These are phyloP conservation scores for Atrina japonica DNA, from an alignment of 2,888 invertebrate genomes.

Conservation along the genomic window DNA sequence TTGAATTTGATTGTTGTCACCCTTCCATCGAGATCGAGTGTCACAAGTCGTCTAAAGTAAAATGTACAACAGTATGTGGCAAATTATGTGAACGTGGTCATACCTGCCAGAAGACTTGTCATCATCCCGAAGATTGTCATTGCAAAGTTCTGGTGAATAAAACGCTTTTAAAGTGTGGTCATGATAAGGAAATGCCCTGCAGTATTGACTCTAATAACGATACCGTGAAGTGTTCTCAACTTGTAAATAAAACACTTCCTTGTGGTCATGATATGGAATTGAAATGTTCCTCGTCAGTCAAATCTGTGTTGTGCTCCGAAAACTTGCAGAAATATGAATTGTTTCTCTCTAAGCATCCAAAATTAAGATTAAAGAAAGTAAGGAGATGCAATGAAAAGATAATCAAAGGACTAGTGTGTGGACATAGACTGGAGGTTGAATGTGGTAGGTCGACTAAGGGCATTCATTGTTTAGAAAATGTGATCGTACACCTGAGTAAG, in stretches of 20 bases:
- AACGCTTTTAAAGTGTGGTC: conserved; percentile 60
- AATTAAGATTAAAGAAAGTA: too few relatives aligned
- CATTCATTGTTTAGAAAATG: conserved; percentile 13
- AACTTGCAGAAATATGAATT: neutral
- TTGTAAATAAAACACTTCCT: conserved; percentile 8
- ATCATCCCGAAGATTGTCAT: conserved; percentile 7
- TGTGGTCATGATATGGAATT: conserved; percentile 5
- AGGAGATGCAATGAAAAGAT: conserved; percentile 5
- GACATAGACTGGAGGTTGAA: conserved; percentile 3
- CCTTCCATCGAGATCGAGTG: neutral
- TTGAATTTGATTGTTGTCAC: conserved; percentile 9
- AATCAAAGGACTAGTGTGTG: conserved; percentile 9
- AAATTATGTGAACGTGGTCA: conserved; percentile 12
- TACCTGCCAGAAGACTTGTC: conserved; percentile 8
- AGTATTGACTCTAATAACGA: conserved; percentile 12
- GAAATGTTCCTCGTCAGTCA: conserved; percentile 1
- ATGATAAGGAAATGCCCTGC: conserved; percentile 67
- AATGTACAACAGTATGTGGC: conserved; percentile 8
- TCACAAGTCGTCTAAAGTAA: neutral
- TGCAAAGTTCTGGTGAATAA: conserved; percentile 1
- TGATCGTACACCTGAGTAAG: neutral
- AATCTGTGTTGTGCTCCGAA: neutral
- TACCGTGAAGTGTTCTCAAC: neutral
- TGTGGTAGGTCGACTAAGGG: neutral
- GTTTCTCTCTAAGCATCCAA: too few relatives aligned